Base-by-base conservation (phyloP, 2,888 invertebrate genomes). In the Melanostoma mellinum region DNA sequence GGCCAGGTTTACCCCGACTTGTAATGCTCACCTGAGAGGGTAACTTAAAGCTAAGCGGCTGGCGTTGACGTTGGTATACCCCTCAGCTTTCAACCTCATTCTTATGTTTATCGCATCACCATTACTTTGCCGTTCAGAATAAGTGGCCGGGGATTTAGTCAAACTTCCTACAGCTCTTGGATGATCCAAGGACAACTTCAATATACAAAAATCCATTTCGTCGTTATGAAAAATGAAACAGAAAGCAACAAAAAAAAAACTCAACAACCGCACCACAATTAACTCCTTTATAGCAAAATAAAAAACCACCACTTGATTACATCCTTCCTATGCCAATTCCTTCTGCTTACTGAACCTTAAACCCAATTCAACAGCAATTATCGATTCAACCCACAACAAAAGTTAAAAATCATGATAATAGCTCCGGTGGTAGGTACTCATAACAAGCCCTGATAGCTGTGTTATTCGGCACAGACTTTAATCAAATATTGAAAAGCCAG, bases 391-490 rank as follows among this genome's bases (percentile, higher is more conserved):
- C 75, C 58, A 63, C 48, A 79, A 60, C 42, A 71, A 79, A 84
- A 65, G 65, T 71, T 84, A 75, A 84, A 84, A 84, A 75, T 71
- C 84, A 71, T 67, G 79, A 74, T 84, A 84, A 84, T 79, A 74
- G 79, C 80, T 55, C 40, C 6, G 30, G 30, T 5, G 46, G 1
- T 35, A 5, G 3, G 32, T 10, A 74, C 55, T 78, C 56, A 65
- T 52, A 74, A 75, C 67, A 72, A 72, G 69, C 40, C 52, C 60
- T 32, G 38, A 60, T 42, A 36, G 20, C 20, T 20, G 20, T 20
- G 20, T 20, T 20, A 20, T 53, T 71, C 30, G 33, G 40, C 10
- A 48, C 36, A 40, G 68, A 63, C 50, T 58, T 55, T 74, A 78
- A 65, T 69, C 84, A 75, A 84, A 79, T 74, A 84, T 53, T 79